Evolutionary conservation across 1,140 invertebrate species (phyloP), one percentile per base, ranked within the genome.

Genomic region (Diorhabda sublineata): DNA sequence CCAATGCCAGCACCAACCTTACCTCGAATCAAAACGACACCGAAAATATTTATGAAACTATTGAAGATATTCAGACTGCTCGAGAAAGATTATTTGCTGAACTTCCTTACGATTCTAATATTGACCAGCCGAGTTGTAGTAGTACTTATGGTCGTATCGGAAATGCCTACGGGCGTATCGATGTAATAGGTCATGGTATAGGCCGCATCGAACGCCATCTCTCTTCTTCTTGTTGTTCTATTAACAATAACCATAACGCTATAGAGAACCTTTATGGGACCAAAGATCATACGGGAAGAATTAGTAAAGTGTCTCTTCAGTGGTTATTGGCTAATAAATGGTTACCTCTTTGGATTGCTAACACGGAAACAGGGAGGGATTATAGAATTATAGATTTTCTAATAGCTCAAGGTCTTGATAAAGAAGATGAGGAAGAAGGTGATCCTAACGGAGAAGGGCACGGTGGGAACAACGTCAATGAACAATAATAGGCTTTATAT

Each of bases 261-360:
- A 67, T 80, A 7, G 78, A 80, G 63, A 75, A 74, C 67, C 63
- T 80, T 4, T 78, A 78, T 64, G 76, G 76, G 7, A 76, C 75
- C 6, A 68, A 64, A n/a, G 76, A 80, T 72, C 47, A 71, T 52
- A 75, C 76, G 2, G 78, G 79, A 42, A 71, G 79, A 43, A 86
- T 86, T 61, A 85, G 85, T 58, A 85, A 86, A 73, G 84, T 85
- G 2, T 85, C 84, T 44, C 76, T 86, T 57, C 85, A 85, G 73
- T 87, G 85, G 85, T 75, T 86, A 4, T 73, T 86, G 62, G 83
- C 85, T 0, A 86, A 87, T 74, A 85, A 85, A 69, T 86, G 85
- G 85, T 72, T 87, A 58, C 85, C 85, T 0, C 67, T 87, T 41
- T 86, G 85, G 85, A 84, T 85, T 62, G 84, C 83, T 8, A 85